phyloP scores from a whole-genome alignment of 2,797 vertebrate genomes.

The Mastacembelus armatus region DNA sequence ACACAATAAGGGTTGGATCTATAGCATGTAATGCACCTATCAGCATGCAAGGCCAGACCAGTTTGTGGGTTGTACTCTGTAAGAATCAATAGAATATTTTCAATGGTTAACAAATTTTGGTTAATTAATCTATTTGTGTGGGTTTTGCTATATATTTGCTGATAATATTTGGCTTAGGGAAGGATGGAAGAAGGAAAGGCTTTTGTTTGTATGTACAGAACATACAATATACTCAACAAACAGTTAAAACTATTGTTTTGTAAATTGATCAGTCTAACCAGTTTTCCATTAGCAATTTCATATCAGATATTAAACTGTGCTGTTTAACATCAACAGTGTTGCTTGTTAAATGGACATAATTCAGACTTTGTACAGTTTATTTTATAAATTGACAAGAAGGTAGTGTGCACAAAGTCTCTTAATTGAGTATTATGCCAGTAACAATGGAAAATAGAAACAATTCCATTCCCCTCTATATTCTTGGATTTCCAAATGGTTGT shows the following conservation, averaged over 20 bases:
- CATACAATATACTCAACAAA: neutral
- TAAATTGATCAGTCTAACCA: too few relatives aligned
- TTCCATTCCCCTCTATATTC: slow-evolving; percentile 3
- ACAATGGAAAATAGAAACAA: slow-evolving; percentile 6
- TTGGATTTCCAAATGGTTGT: slow-evolving; percentile 16
- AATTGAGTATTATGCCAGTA: neutral
- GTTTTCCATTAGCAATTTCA: neutral
- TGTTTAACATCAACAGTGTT: neutral
- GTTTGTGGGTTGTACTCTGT: slow-evolving; percentile 59
- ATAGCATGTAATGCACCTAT: slow-evolving; percentile 77
- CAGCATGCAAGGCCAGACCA: slow-evolving; percentile 74
- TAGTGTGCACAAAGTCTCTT: neutral
- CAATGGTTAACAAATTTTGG: slow-evolving; percentile 39
- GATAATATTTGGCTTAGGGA: slow-evolving; percentile 5
- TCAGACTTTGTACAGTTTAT: neutral
- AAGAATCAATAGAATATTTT: slow-evolving; percentile 74
- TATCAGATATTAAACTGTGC: neutral
- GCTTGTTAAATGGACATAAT: neutral
- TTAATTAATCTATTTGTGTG: neutral
- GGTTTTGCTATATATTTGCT: slow-evolving; percentile 4
- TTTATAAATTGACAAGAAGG: neutral
- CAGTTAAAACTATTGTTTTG: neutral
- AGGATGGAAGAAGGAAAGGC: neutral
- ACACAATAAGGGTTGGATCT: slow-evolving; percentile 71
- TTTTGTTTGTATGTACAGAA: neutral